phyloP scores from a whole-genome alignment of 1,140 invertebrate genomes.

The Lerema accius region DNA sequence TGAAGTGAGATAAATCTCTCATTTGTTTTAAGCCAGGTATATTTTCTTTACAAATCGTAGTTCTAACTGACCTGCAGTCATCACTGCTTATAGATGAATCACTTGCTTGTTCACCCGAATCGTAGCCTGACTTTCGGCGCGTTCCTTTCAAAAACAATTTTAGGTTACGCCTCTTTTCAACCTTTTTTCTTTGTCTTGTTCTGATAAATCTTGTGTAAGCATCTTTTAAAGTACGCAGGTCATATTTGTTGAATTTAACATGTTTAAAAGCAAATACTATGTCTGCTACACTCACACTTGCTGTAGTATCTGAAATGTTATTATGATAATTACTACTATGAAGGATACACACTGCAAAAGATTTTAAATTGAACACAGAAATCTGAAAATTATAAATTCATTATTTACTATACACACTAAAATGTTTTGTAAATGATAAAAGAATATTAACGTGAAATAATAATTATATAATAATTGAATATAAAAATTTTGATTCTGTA shows the following conservation, averaged over 20 bases:
- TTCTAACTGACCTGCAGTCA: constrained; percentile 55
- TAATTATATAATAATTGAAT: no score
- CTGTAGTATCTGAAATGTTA: constrained; percentile 55
- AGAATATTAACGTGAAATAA: no score
- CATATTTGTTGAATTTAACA: constrained; percentile 60
- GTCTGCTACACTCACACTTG: constrained; percentile 60
- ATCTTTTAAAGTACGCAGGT: constrained; percentile 60
- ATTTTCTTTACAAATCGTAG: constrained; percentile 49
- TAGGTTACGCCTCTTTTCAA: constrained; percentile 56
- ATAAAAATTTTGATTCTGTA: no score
- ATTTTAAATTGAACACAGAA: no score
- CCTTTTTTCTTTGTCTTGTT: constrained; percentile 48
- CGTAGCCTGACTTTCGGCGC: constrained; percentile 51
- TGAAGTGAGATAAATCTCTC: constrained; percentile 42
- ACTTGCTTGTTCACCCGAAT: constrained; percentile 64
- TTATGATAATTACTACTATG: no score
- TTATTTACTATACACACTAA: no score
- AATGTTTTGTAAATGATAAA: no score
- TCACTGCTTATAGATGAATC: constrained; percentile 67
- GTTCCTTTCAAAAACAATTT: constrained; percentile 48
- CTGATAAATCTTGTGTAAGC: constrained; percentile 58
- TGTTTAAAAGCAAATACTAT: constrained; percentile 64
- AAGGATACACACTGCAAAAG: no score
- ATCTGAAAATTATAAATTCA: no score
- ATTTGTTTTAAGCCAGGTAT: constrained; percentile 28